A percentile compares a stretch with the other conserved stretches of the same genome.
These are phyloP conservation scores for Daboia siamensis DNA, from an alignment of 2,113 vertebrate genomes.

Conservation along the genomic window DNA sequence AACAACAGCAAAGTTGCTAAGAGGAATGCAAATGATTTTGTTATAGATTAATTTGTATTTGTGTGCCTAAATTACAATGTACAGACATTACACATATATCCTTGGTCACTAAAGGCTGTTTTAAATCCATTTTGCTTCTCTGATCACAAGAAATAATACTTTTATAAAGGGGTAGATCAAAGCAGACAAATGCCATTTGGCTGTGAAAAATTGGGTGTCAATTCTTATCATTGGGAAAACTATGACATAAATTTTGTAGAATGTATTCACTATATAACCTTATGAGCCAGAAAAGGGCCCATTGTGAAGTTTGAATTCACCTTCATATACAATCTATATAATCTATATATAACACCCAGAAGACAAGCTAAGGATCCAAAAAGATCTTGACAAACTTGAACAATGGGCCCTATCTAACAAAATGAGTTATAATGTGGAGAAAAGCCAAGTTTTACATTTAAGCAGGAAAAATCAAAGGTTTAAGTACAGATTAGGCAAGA, in stretches of 20 bases:
- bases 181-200: not conserved
- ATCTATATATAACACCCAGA: no score
- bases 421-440: no score
- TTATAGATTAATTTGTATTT: not conserved
- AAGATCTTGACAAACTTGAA: no score
- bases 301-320: no score
- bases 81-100: not conserved
- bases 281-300: no score
- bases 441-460: no score
- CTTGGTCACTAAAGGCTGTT: not conserved
- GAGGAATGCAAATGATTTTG: conserved; percentile 4
- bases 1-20: conserved; percentile 32
- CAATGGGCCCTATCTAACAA: no score
- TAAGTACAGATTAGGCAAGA: no score
- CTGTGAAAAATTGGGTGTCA: not conserved
- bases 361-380: no score
- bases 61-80: not conserved
- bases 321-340: no score
- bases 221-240: not conserved
- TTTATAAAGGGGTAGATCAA: not conserved
- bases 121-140: not conserved
- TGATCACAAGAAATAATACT: not conserved
- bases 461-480: no score
- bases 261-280: not conserved
- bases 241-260: not conserved